Percentiles rank a stretch among this genome's conserved stretches.
Evolutionary conservation across 2,113 vertebrate genomes (phyloP).

Genomic region (Capreolus pygargus): DNA sequence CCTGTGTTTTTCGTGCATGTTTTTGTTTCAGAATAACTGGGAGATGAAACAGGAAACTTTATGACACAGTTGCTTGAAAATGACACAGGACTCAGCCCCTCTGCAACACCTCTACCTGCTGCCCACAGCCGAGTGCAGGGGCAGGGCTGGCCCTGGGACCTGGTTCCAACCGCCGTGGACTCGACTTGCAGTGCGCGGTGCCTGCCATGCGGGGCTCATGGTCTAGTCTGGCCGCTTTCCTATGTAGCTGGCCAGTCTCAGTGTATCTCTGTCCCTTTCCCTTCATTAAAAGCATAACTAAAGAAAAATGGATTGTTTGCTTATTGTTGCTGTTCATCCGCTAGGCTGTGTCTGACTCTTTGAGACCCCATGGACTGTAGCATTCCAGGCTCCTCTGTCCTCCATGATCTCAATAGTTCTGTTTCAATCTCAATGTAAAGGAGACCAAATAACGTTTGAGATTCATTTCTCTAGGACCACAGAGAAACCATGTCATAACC

Average conservation of each 20-base stretch:
- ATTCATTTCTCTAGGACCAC: neutral
- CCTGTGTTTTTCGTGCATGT: conserved; percentile 76
- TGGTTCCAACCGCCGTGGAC: neutral
- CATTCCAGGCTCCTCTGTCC: neutral
- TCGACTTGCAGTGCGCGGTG: neutral
- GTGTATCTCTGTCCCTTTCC: neutral
- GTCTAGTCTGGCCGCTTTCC: neutral
- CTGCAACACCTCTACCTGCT: conserved; percentile 14
- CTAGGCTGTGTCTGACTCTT: neutral
- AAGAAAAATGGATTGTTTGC: conserved; percentile 11
- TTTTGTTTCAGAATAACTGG: conserved; percentile 80
- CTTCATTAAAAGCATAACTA: conserved; percentile 53
- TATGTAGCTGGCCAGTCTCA: neutral
- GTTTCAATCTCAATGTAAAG: neutral
- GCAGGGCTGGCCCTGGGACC: neutral
- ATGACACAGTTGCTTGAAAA: conserved; percentile 73
- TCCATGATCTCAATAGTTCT: neutral
- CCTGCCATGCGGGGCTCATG: neutral
- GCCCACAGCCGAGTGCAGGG: neutral
- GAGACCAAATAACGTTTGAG: neutral
- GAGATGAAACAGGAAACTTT: conserved; percentile 78
- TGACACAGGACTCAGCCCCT: conserved; percentile 68
- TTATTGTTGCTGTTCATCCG: neutral
- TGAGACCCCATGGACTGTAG: neutral
- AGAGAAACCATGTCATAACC: neutral